Evolutionary conservation across 2,113 vertebrate genomes (phyloP).

Genomic region (Felis chaus): DNA sequence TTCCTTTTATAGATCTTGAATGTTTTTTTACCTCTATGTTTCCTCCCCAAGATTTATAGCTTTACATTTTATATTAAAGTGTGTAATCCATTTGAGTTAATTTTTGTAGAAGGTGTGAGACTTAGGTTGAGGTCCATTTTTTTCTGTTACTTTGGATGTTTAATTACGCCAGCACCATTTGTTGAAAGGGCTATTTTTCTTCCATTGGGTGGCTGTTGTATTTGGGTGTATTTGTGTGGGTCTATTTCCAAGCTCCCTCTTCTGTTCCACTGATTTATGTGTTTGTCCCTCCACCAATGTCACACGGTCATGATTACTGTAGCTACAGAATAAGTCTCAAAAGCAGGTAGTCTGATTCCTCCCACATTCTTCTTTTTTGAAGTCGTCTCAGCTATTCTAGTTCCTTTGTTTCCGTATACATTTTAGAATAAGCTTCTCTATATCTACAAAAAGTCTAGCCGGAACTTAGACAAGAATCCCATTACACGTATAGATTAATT

Average conservation of each 20-base stretch:
- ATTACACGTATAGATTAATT: not conserved
- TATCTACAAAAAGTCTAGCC: not conserved
- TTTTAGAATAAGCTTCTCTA: not conserved
- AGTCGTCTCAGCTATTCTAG: not conserved
- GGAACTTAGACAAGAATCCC: not conserved
- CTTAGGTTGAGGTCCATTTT: not conserved
- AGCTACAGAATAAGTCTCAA: not conserved
- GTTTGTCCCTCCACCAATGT: not conserved
- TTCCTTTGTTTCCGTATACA: not conserved
- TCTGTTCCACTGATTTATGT: not conserved
- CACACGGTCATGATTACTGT: not conserved
- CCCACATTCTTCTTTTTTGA: not conserved
- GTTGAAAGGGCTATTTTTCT: not conserved
- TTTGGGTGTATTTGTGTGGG: not conserved
- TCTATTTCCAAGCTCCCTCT: not conserved
- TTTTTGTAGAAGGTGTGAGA: not conserved
- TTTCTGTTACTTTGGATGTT: not conserved
- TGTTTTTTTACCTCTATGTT: not conserved
- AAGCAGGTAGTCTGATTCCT: not conserved
- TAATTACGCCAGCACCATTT: not conserved
- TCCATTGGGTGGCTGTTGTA: not conserved
- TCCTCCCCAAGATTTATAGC: not conserved
- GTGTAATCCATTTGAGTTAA: not conserved
- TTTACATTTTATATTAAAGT: not conserved
- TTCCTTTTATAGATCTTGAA: constrained; percentile 3